Evolutionary conservation across 2,113 vertebrate genomes (phyloP), one percentile per base, ranked within the genome.

Genomic region (Gracilinanus agilis): DNA sequence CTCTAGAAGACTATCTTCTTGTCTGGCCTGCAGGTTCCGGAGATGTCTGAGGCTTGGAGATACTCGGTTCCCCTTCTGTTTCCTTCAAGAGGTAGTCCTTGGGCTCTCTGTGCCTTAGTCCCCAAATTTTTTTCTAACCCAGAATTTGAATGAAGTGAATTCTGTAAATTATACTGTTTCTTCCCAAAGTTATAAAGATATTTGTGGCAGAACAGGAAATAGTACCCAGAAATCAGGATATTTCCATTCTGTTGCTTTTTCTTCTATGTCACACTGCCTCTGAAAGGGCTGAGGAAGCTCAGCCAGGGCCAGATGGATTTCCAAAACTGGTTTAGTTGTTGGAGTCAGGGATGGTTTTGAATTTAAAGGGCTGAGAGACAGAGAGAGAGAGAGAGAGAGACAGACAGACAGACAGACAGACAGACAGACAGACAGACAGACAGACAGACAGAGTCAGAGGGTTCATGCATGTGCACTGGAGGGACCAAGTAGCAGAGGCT

Each of bases 311-410:
- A 4, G 24, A 11, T 55, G 54, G 19, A 53, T 27, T 90, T 12
- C 49, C 24, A 55, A 24, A 27, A 44, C 27, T 88, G 49, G 13
- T 53, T 6, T 83, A 0, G 19, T 44, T 21, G 67, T 53, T 1
- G 55, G 53, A 91, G 55, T 25, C 1, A 54, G 75, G 34, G 24
- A 53, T 44, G 75, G 3, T 88, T 90, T 83, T 55, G 49, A 88
- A 4, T 92, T 55, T 53, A 55, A 92, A 96, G 95, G 90, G 23
- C 44, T 83, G 24, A 44, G 83, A 95, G 29, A 53, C 54, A 61
- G 44, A n/a, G n/a, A n/a, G 49, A 49, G 49, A 49, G 49, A 49
- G 49, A 49, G 49, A 5, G 49, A 49, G 49, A 49, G 49, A 49
- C 49, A 49, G 49, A 49, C 49, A 49, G 49, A 49, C 49, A 49